Percentiles rank a stretch among this genome's conserved stretches.
Evolutionary conservation across 2,888 invertebrate genomes (phyloP).

Genomic region (Incurvaria masculella): DNA sequence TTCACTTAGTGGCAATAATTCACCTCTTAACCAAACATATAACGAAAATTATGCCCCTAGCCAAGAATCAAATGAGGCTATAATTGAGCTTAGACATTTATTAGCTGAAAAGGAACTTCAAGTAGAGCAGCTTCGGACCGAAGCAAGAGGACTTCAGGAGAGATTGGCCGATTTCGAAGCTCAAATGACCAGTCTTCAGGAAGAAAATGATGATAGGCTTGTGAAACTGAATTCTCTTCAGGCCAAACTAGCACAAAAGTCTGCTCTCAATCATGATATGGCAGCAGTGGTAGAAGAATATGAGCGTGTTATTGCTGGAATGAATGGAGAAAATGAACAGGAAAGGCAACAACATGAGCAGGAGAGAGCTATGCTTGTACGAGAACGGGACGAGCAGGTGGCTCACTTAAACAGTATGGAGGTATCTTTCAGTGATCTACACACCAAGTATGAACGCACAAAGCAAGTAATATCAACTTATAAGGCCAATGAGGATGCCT

Average conservation of each 20-base stretch:
- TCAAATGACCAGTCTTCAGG: conserved; percentile 35
- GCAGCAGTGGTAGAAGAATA: conserved; percentile 73
- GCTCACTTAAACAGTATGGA: conserved; percentile 61
- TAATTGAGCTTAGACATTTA: conserved; percentile 46
- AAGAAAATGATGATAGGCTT: conserved; percentile 31
- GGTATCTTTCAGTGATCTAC: conserved; percentile 60
- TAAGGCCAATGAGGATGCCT: conserved; percentile 63
- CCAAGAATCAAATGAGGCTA: conserved; percentile 34
- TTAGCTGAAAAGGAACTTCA: conserved; percentile 55
- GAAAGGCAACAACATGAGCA: conserved; percentile 59
- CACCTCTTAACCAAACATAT: conserved; percentile 18
- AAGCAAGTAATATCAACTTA: conserved; percentile 56
- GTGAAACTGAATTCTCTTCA: conserved; percentile 37
- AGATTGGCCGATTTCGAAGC: conserved; percentile 38
- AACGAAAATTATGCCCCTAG: conserved; percentile 10
- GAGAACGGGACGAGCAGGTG: conserved; percentile 60
- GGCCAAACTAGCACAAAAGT: conserved; percentile 38
- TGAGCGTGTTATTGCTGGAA: conserved; percentile 73
- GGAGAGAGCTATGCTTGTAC: conserved; percentile 48
- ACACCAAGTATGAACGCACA: conserved; percentile 64
- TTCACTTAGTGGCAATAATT: conserved; percentile 39
- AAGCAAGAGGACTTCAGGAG: conserved; percentile 46
- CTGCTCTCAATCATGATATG: conserved; percentile 49
- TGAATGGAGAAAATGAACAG: conserved; percentile 69
- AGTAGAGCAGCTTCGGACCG: conserved; percentile 46